Percentiles rank a stretch among this genome's conserved stretches.
Conservation (phyloP, 2,888 invertebrate species). For the Stegophylla sp. region DNA sequence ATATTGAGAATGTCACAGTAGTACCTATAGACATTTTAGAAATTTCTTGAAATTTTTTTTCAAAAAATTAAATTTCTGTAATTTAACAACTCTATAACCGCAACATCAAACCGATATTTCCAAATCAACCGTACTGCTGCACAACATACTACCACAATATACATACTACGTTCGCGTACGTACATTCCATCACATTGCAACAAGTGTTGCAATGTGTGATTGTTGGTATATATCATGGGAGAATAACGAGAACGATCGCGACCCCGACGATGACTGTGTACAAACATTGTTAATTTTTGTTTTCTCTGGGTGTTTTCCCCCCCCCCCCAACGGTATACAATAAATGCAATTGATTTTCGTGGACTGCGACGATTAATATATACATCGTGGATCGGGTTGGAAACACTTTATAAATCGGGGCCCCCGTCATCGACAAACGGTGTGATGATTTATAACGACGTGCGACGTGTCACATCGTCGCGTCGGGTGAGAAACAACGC, state of each 20-base stretch:
- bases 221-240: no score
- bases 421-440: slow-evolving; percentile 9
- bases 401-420: slow-evolving; percentile 3
- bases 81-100: no score
- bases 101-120: neutral
- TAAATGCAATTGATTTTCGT: slow-evolving; percentile 43
- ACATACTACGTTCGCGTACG: no score
- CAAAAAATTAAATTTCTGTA: no score
- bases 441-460: slow-evolving; percentile 50
- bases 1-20: no score
- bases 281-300: slow-evolving; percentile 38
- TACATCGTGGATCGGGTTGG: slow-evolving; percentile 36
- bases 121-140: neutral
- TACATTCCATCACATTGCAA: no score
- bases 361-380: slow-evolving; percentile 30
- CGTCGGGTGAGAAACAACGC: slow-evolving; percentile 36
- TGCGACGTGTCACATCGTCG: slow-evolving; percentile 34
- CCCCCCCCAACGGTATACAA: neutral
- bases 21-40: no score
- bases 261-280: slow-evolving; percentile 48
- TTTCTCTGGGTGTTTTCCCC: neutral
- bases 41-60: no score
- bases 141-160: no score
- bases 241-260: slow-evolving; percentile 13
- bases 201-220: no score